Evolutionary conservation across 2,888 invertebrate genomes (phyloP).

Genomic region (Brenthis hecate): DNA sequence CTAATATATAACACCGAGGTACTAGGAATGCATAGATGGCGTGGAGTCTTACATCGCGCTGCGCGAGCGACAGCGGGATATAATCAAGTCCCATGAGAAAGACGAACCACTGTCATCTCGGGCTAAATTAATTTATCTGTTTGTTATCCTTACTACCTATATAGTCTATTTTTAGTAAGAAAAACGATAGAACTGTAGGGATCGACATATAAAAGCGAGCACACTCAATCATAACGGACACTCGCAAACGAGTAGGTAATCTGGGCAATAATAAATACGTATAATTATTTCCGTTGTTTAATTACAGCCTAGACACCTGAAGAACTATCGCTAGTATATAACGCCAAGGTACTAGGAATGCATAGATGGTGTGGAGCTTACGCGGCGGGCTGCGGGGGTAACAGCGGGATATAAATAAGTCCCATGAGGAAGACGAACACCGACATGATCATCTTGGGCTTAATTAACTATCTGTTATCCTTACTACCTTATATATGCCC

Average conservation of each 20-base stretch:
- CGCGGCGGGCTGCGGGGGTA: conserved; percentile 86
- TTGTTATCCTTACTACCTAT: not conserved
- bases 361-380: conserved; percentile 45
- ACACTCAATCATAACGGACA: too few relatives aligned
- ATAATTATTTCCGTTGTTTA: too few relatives aligned
- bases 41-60: conserved; percentile 56
- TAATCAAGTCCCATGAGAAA: conserved; percentile 99
- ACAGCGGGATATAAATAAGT: conserved; percentile 96
- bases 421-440: conserved; percentile 99
- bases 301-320: too few relatives aligned
- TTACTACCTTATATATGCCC: not conserved
- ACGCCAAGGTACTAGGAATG: not conserved
- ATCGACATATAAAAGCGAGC: too few relatives aligned
- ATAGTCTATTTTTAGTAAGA: not conserved
- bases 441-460: conserved; percentile 99
- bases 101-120: conserved; percentile 99
- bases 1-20: not conserved
- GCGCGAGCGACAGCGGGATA: conserved; percentile 95
- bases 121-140: conserved; percentile 82
- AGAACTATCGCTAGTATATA: not conserved
- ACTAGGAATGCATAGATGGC: not conserved
- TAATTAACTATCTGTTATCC: conserved; percentile 54
- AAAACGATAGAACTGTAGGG: not conserved
- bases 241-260: too few relatives aligned
- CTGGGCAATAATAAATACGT: too few relatives aligned